A percentile compares a stretch with the other conserved stretches of the same genome.
Conservation (phyloP, 2,888 invertebrate species). For the Eupithecia abbreviata region DNA sequence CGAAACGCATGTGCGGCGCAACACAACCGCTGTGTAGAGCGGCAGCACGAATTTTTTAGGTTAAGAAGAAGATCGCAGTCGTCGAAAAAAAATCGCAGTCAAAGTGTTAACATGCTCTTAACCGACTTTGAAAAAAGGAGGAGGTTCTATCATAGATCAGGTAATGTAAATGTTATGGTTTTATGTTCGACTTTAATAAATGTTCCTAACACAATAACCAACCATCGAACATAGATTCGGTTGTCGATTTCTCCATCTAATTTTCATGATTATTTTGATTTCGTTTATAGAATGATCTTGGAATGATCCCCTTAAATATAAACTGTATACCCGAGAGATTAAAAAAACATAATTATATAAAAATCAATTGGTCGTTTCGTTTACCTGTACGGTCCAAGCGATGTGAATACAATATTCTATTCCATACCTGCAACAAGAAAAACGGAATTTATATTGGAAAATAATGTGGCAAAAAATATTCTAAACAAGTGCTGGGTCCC, state of each 20-base stretch:
- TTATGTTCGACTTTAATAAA: too few relatives aligned
- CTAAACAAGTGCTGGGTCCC: conserved; percentile 28
- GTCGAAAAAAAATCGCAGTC: too few relatives aligned
- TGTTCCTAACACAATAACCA: too few relatives aligned
- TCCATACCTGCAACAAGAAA: conserved; percentile 29
- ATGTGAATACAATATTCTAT: not conserved
- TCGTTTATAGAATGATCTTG: not conserved
- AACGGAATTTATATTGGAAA: conserved; percentile 5
- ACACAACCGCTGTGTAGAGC: too few relatives aligned
- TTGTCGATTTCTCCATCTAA: not conserved
- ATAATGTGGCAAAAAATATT: conserved; percentile 23
- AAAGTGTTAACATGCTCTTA: too few relatives aligned
- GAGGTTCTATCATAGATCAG: not conserved
- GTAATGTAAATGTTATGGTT: too few relatives aligned
- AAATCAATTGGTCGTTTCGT: not conserved
- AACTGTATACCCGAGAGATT: not conserved
- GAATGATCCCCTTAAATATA: not conserved
- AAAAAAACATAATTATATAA: not conserved
- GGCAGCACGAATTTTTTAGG: too few relatives aligned
- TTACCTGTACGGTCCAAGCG: conserved; percentile 1
- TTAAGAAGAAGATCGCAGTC: too few relatives aligned
- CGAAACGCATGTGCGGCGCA: too few relatives aligned
- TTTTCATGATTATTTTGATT: not conserved
- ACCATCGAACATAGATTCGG: too few relatives aligned
- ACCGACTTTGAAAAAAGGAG: not conserved